Percentiles rank a stretch among this genome's conserved stretches.
These are phyloP conservation scores for Stomatorhinus ivindoensis DNA, from an alignment of 2,113 vertebrate species.

Conservation along the genomic window DNA sequence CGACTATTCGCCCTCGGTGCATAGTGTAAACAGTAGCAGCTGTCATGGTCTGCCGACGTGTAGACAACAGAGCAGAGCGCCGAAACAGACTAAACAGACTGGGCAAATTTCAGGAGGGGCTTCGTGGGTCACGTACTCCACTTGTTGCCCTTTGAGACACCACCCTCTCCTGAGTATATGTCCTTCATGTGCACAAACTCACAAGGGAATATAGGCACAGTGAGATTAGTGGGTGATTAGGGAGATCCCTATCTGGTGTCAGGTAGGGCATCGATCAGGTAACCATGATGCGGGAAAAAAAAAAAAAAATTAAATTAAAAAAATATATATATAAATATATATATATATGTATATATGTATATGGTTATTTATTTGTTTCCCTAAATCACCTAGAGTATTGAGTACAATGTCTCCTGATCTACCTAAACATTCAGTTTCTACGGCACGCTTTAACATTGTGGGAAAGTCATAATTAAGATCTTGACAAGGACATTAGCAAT, in stretches of 20 bases:
- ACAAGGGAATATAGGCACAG: constrained; percentile 16
- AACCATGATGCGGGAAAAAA: too few relatives aligned
- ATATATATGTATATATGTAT: too few relatives aligned
- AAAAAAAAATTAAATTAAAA: too few relatives aligned
- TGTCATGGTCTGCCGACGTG: neutral
- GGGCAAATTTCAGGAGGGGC: constrained; percentile 13
- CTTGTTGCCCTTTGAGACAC: constrained; percentile 8
- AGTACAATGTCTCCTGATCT: neutral
- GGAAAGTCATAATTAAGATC: constrained; percentile 4
- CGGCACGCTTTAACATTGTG: neutral
- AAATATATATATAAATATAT: too few relatives aligned
- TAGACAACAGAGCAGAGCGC: neutral
- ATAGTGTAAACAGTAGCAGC: neutral
- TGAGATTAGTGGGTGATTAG: constrained; percentile 14
- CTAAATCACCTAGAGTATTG: neutral
- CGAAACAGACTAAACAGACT: neutral
- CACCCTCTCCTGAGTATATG: neutral
- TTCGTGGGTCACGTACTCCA: constrained; percentile 1
- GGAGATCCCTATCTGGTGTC: neutral
- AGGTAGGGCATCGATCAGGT: neutral
- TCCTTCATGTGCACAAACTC: constrained; percentile 25
- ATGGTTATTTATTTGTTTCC: neutral
- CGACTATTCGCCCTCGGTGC: neutral
- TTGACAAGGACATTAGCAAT: constrained; percentile 12
- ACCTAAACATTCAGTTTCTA: neutral